phyloP scores from a whole-genome alignment of 2,113 vertebrate species.

The Emberiza fucata region DNA sequence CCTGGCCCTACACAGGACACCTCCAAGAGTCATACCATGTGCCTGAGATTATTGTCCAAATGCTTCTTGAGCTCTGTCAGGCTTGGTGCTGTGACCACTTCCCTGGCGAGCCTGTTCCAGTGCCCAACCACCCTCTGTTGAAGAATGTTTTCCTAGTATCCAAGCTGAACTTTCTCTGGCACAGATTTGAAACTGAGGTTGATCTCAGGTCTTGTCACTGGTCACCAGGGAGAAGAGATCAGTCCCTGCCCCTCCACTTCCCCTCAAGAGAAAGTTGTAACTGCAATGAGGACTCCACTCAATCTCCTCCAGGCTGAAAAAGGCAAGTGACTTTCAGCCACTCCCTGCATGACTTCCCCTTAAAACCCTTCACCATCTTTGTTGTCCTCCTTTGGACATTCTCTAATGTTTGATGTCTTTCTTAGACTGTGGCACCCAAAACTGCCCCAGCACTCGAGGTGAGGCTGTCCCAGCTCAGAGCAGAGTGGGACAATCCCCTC shows the following conservation, averaged over 20 bases:
- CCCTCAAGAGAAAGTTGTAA: not conserved
- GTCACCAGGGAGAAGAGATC: not conserved
- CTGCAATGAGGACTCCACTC: not conserved
- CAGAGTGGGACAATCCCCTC: not conserved
- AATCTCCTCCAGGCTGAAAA: not conserved
- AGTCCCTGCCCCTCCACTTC: not conserved
- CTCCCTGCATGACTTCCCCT: not conserved
- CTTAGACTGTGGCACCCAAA: not conserved
- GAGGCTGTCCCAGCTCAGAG: fast-evolving
- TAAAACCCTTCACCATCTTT: not conserved
- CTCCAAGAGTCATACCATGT: not conserved
- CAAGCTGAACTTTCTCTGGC: not conserved
- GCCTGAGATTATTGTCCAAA: not conserved
- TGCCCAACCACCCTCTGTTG: not conserved
- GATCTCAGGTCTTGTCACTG: not conserved
- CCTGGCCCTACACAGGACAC: not conserved
- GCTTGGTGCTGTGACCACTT: not conserved
- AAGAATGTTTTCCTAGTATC: not conserved
- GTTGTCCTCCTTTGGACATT: not conserved
- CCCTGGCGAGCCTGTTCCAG: too few species aligned
- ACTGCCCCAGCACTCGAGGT: fast-evolving
- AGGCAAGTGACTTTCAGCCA: not conserved
- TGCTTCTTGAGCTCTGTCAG: not conserved
- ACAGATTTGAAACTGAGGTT: not conserved
- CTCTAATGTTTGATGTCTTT: not conserved